Evolutionary conservation across 92 coral and sea anemone species (phyloP).

Genomic region (Palythoa caribaeorum): DNA sequence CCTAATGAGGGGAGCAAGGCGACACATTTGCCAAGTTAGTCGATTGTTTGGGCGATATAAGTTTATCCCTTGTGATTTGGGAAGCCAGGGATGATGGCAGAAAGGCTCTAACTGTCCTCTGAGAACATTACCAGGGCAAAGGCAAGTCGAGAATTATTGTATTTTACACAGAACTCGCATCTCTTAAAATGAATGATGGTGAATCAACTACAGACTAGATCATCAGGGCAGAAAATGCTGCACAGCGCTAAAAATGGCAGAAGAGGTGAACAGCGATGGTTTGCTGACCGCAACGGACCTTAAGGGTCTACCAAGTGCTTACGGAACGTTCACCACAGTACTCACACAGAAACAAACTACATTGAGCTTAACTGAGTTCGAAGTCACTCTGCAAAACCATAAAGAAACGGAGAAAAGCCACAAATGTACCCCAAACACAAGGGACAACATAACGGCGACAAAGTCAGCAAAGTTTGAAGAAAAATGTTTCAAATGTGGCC

Average conservation of each 20-base stretch:
- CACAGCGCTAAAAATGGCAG: slow-evolving; percentile 56
- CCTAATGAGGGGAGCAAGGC: slow-evolving; percentile 29
- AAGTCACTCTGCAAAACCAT: slow-evolving; percentile 58
- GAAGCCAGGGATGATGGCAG: slow-evolving; percentile 58
- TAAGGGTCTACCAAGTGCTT: slow-evolving; percentile 58
- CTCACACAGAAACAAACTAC: slow-evolving; percentile 50
- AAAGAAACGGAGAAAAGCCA: slow-evolving; percentile 57
- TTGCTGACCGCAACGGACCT: slow-evolving; percentile 64
- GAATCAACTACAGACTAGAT: slow-evolving; percentile 48
- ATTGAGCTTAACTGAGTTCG: slow-evolving; percentile 59
- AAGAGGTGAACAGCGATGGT: slow-evolving; percentile 48
- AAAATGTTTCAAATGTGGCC: slow-evolving; percentile 45
- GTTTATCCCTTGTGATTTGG: slow-evolving; percentile 47
- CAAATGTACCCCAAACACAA: slow-evolving; percentile 25
- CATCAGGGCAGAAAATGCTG: slow-evolving; percentile 57
- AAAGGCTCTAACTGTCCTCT: slow-evolving; percentile 22
- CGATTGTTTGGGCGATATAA: slow-evolving; percentile 42
- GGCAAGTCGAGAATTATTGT: slow-evolving; percentile 50
- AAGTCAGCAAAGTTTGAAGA: slow-evolving; percentile 26
- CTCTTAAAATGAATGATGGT: slow-evolving; percentile 9
- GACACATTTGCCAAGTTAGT: slow-evolving; percentile 54
- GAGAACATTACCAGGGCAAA: slow-evolving; percentile 46
- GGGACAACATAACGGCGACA: slow-evolving; percentile 50
- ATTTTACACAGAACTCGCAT: slow-evolving; percentile 50
- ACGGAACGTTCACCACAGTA: slow-evolving; percentile 65